Percentiles rank a stretch among this genome's conserved stretches.
Evolutionary conservation across 2,888 invertebrate species (phyloP).

Genomic region (Sminthurinus aureus): DNA sequence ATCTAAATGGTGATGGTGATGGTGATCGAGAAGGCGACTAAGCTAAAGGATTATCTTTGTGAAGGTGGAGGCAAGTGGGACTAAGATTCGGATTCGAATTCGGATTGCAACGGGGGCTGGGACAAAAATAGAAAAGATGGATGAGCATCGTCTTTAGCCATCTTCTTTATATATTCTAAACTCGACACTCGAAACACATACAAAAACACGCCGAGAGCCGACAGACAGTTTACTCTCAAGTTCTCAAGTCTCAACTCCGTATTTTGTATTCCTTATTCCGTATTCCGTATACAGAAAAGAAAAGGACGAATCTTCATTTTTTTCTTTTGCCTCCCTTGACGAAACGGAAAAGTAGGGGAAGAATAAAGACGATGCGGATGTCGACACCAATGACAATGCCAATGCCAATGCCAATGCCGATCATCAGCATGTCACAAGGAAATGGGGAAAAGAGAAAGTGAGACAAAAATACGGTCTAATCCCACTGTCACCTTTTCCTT

Average conservation of each 20-base stretch:
- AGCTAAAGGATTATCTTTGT: not conserved
- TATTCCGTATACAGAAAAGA: not conserved
- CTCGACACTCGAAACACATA: too few relatives aligned
- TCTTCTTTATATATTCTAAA: too few relatives aligned
- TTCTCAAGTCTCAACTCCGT: too few relatives aligned
- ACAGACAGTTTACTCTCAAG: not conserved
- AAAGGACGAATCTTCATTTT: not conserved
- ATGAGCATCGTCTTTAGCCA: not conserved
- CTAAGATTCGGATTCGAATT: not conserved
- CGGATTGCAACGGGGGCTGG: not conserved
- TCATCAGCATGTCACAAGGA: not conserved
- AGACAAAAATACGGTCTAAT: too few relatives aligned
- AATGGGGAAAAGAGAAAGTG: not conserved
- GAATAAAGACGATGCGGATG: too few relatives aligned
- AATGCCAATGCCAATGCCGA: not conserved
- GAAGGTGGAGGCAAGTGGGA: not conserved
- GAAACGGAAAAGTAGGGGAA: not conserved
- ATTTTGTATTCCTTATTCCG: too few relatives aligned
- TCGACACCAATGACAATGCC: too few relatives aligned
- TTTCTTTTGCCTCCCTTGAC: not conserved
- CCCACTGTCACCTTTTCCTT: too few relatives aligned
- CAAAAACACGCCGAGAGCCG: not conserved
- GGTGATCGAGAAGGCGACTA: not conserved
- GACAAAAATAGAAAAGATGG: not conserved
- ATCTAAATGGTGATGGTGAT: not conserved